Evolutionary conservation across 2,797 vertebrate genomes (phyloP), one percentile per base, ranked within the genome.

Genomic region (Balearica regulorum): DNA sequence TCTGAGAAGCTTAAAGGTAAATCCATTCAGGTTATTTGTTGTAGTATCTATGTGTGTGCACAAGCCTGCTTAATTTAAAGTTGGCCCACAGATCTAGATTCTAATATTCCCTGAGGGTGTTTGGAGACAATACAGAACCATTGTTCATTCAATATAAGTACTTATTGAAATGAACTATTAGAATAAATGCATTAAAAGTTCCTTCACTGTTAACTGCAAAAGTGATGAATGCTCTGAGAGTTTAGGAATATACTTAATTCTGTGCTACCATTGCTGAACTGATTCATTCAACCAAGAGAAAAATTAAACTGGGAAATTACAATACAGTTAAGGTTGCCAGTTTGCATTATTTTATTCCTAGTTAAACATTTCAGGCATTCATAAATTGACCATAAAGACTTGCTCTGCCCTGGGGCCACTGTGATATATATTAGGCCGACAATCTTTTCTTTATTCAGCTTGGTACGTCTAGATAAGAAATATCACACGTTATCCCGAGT

Each of bases 381-480:
- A 92, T 85, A 93, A 95, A 93, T 83, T 94, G 91, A 83, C 94
- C 84, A 49, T 85, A 89, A 92, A 92, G 87, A 87, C 92, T 91
- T 93, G 75, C 75, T 94, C 60, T 96, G 94, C 90, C 94, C 87
- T 49, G 48, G 61, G 89, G 94, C 92, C 46, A 65, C 61, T 75
- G 22, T 92, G 94, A 89, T 92, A 89, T 83, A 87, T 84, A 91
- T 83, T 95, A 89, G 55, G 44, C 41, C 89, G 84, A 94, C 87
- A 95, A 87, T 83, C 84, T 92, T 61, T 64, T 94, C 87, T 88
- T 87, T 87, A 80, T 94, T 94, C 84, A 71, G 68, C 41, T 94
- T 93, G 41, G 71, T 85, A 17, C 64, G 78, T 83, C 71, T 76
- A 93, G 92, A 89, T 94, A 96, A 96, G 90, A 92, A 93, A 83